phyloP scores from a whole-genome alignment of 2,888 invertebrate genomes.

The Neoscelio sp. region DNA sequence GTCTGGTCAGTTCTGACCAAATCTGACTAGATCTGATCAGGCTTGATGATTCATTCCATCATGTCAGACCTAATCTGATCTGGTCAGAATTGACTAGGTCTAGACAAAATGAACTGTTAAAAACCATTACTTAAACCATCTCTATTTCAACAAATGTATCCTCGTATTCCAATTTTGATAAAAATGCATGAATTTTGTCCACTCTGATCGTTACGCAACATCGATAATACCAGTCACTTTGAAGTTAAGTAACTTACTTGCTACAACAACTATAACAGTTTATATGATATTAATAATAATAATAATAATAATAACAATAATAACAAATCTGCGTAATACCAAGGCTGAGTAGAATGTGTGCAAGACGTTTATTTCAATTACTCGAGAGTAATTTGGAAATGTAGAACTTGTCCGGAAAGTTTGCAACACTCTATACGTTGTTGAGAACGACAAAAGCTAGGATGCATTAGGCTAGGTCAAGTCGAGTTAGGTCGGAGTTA shows the following conservation, averaged over 20 bases:
- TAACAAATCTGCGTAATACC: conserved; percentile 40
- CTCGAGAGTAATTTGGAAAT: conserved; percentile 59
- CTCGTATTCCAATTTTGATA: no score
- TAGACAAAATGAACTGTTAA: no score
- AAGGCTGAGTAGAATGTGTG: conserved; percentile 30
- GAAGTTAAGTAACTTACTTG: no score
- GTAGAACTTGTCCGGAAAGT: conserved; percentile 64
- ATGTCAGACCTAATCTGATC: no score
- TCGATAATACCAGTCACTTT: neutral
- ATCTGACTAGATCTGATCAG: no score
- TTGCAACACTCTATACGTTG: conserved; percentile 57
- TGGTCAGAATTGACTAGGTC: no score
- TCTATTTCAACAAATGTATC: no score
- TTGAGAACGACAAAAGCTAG: conserved; percentile 64
- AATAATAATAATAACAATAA: conserved; percentile 28
- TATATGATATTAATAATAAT: conserved; percentile 12
- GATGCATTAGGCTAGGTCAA: conserved; percentile 66
- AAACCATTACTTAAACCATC: no score
- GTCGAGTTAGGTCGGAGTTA: conserved; percentile 68
- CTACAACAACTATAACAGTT: conserved; percentile 15
- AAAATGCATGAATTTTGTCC: no score
- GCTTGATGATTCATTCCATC: no score
- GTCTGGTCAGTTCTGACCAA: no score
- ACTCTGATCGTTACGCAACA: neutral
- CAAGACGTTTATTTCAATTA: conserved; percentile 65